A percentile compares a stretch with the other conserved stretches of the same genome.
These are phyloP conservation scores for Myoxocephalus aenaeus DNA, from an alignment of 2,797 vertebrate genomes.

Conservation along the genomic window DNA sequence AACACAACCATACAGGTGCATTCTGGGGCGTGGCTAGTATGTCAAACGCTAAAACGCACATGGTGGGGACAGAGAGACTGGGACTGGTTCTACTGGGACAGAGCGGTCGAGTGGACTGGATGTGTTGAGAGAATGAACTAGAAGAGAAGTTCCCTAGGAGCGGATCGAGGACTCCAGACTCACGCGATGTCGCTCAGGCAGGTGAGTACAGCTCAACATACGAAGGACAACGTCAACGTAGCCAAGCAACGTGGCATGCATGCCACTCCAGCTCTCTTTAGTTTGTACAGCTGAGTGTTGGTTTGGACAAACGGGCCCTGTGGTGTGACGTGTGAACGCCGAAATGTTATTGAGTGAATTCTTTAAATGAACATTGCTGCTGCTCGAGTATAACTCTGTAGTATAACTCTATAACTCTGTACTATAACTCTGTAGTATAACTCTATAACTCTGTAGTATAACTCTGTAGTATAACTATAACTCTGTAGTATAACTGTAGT, in stretches of 20 bases:
- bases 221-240: neutral
- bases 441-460: too few species aligned
- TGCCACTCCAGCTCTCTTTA: neutral
- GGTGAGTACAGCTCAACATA: neutral
- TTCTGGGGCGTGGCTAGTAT: neutral
- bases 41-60: neutral
- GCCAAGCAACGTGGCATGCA: neutral
- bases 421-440: too few species aligned
- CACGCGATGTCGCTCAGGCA: neutral
- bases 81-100: neutral
- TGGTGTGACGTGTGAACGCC: neutral
- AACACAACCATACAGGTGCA: slow-evolving; percentile 7
- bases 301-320: neutral
- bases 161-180: neutral
- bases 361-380: neutral
- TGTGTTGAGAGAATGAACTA: neutral
- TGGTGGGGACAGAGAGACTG: neutral
- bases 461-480: too few species aligned
- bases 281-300: neutral
- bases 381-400: neutral
- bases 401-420: neutral
- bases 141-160: neutral
- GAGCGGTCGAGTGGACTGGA: neutral
- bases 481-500: too few species aligned
- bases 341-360: neutral